Conservation (phyloP, 2,113 vertebrate genomes). For the Malaclemys terrapin region DNA sequence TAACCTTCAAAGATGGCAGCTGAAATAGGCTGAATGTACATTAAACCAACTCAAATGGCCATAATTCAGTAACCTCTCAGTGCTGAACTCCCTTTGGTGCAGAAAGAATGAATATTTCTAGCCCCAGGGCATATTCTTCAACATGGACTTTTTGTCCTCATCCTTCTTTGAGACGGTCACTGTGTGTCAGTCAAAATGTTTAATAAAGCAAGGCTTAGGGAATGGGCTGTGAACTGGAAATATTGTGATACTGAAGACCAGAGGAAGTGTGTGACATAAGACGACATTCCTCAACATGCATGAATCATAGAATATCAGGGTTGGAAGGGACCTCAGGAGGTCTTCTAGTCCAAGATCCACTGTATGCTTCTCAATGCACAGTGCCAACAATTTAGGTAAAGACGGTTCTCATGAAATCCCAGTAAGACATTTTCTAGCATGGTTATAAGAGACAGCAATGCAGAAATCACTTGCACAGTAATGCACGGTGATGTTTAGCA, state of each 20-base stretch:
- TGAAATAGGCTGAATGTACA: neutral
- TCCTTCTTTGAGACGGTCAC: neutral
- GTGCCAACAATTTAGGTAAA: neutral
- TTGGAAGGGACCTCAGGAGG: no score
- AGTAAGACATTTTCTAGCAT: neutral
- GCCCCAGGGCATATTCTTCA: neutral
- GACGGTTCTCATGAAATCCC: no score
- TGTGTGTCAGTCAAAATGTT: neutral
- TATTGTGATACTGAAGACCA: neutral
- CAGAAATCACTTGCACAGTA: neutral
- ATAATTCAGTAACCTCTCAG: constrained; percentile 35
- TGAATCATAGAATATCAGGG: neutral
- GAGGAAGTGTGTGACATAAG: neutral
- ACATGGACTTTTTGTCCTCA: neutral
- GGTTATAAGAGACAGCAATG: neutral
- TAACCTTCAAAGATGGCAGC: constrained; percentile 56
- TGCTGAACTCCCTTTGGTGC: neutral
- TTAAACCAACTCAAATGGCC: constrained; percentile 23
- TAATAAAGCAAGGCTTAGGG: neutral
- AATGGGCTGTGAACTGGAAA: neutral
- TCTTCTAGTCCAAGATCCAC: neutral
- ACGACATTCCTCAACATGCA: neutral
- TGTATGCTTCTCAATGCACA: rapidly evolving
- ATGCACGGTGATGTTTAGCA: neutral
- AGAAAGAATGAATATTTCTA: neutral